Base-by-base conservation (phyloP, 2,888 invertebrate genomes). In the Drosophila eohydei region DNA sequence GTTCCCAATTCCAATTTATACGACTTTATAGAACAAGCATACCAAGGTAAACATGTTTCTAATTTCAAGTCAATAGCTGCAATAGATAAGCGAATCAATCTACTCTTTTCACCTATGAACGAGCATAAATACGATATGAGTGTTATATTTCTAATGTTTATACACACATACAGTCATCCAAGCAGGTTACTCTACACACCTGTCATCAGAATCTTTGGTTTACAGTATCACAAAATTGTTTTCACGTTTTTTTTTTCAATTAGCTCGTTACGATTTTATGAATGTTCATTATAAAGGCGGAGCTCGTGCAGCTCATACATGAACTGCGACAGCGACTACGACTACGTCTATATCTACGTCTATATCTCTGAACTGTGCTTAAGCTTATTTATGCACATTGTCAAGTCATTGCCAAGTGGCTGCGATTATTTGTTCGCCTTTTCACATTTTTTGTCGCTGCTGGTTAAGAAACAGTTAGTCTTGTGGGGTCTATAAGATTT, bases 331-430 rank as follows among this genome's bases (percentile, higher is more conserved):
- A 26, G 43, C 21, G 9, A 44, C 11, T 14, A 44, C n/a, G 6
- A 14, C 38, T 71, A 14, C 14, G 21, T 34, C 26, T 51, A 9
- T 3, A 11, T 16, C 14, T 51, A 28, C 34, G 21, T 21, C n/a
- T 9, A 14, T 21, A 9, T n/a, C 41, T 58, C 11, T 46, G 28
- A 34, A 5, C 28, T 46, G 40, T 38, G n/a, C 12, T 30, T 36
- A 28, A 26, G 16, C 21, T 14, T 14, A 43, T 50, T 52, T 60
- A 28, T 40, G 30, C 11, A 64, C 30, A 61, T 51, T 77, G 59
- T 50, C 74, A 58, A 78, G 71, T 78, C 78, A 78, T 74, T 14
- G 65, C 8, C 52, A 69, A 48, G 38, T 66, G 56, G 52, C 38
- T 65, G 44, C 44, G 30, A 59, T 52, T 32, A 51, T 59, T 26